Conservation (phyloP, 2,113 vertebrate genomes). For the Toxotes chatareus region DNA sequence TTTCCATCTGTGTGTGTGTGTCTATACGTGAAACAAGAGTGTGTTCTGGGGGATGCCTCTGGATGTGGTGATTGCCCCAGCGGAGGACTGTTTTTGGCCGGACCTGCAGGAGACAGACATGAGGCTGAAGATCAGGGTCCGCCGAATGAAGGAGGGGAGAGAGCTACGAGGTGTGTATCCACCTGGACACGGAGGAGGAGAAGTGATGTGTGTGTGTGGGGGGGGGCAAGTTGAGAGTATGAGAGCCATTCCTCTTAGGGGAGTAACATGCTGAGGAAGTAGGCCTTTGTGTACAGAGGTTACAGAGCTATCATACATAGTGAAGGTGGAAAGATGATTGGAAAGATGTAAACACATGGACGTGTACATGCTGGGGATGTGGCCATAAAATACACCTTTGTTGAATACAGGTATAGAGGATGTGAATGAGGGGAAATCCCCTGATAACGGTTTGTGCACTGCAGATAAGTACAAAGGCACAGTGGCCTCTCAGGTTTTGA, state of each 20-base stretch:
- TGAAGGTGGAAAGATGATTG: not conserved
- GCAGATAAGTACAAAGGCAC: constrained; percentile 56
- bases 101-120: constrained; percentile 88
- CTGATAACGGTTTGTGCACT: constrained; percentile 30
- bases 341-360: not conserved
- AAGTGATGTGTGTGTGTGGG: constrained; percentile 1
- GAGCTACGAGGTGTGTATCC: constrained; percentile 90
- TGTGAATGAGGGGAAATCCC: constrained; percentile 36
- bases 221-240: not conserved
- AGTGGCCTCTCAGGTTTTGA: constrained; percentile 42
- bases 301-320: not conserved
- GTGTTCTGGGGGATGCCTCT: constrained; percentile 86
- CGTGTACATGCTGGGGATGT: not conserved
- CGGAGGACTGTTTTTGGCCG: constrained; percentile 89
- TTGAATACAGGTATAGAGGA: not conserved
- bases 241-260: constrained; percentile 3
- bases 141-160: constrained; percentile 91
- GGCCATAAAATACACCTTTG: not conserved
- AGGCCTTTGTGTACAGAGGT: constrained; percentile 12
- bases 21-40: constrained; percentile 58
- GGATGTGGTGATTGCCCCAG: constrained; percentile 88
- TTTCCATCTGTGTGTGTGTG: constrained; percentile 48
- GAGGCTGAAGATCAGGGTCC: constrained; percentile 94
- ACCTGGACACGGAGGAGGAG: constrained; percentile 56
- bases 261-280: not conserved